Evolutionary conservation across 2,113 vertebrate genomes (phyloP).

Genomic region (Choloepus hoffmanni): DNA sequence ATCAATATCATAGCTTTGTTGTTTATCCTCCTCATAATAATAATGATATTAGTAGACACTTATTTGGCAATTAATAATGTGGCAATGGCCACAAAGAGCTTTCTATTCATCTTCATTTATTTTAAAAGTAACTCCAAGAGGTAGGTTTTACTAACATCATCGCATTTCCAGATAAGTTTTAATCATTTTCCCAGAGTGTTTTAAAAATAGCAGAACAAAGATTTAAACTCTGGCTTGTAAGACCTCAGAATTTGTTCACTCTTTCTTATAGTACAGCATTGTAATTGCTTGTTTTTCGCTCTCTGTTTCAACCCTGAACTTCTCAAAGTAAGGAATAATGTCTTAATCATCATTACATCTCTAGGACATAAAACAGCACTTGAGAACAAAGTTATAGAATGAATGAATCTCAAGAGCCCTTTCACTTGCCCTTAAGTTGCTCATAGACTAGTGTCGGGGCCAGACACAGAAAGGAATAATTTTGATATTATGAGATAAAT

Average conservation of each 20-base stretch:
- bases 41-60: not conserved
- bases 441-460: not conserved
- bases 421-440: not conserved
- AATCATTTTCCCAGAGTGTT: not conserved
- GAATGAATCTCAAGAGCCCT: not conserved
- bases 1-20: not conserved
- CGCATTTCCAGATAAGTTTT: not conserved
- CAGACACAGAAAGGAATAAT: not conserved
- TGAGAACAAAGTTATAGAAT: not conserved
- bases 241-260: not conserved
- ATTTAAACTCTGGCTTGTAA: conserved; percentile 16
- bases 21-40: not conserved
- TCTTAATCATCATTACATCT: not conserved
- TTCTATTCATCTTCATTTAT: conserved; percentile 38
- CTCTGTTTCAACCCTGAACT: not conserved
- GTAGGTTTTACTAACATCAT: not conserved
- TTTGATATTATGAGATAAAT: not conserved
- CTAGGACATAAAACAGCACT: not conserved
- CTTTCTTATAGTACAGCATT: not conserved
- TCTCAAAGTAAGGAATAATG: not conserved
- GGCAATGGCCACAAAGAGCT: not conserved
- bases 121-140: not conserved
- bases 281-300: not conserved
- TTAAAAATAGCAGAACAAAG: conserved; percentile 46
- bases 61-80: not conserved